phyloP scores from a whole-genome alignment of 2,113 vertebrate species.

The Takifugu bimaculatus region DNA sequence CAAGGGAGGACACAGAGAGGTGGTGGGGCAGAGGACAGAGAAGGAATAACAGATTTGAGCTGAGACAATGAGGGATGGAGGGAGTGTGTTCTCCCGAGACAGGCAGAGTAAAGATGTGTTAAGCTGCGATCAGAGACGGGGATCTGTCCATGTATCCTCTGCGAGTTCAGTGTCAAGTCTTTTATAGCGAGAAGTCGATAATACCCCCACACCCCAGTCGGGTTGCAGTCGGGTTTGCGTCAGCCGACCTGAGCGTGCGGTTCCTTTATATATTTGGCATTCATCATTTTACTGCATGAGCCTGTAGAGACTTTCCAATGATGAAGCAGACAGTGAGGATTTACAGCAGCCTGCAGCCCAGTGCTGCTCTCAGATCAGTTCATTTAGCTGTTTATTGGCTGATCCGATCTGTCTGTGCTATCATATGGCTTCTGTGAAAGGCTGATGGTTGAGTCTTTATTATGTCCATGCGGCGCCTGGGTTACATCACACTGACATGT shows the following conservation, averaged over 20 bases:
- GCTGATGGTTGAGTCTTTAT: constrained; percentile 18
- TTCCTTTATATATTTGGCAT: background rate
- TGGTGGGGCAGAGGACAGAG: background rate
- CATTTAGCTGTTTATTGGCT: too few species aligned
- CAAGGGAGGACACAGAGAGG: constrained; percentile 11
- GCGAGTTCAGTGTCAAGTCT: constrained; percentile 39
- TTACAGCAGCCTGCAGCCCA: too few species aligned
- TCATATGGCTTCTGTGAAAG: background rate
- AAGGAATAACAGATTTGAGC: constrained; percentile 17
- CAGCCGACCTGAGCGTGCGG: background rate
- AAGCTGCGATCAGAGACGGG: constrained; percentile 55
- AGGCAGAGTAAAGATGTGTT: constrained; percentile 44
- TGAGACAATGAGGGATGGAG: background rate
- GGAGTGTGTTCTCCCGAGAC: constrained; percentile 31
- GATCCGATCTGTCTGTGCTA: too few species aligned
- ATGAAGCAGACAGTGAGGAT: background rate
- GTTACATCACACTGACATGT: constrained; percentile 46
- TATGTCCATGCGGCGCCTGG: constrained; percentile 24
- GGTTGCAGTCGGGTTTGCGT: background rate
- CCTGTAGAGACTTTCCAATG: too few species aligned
- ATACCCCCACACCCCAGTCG: background rate
- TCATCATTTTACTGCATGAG: too few species aligned
- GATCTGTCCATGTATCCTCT: constrained; percentile 45
- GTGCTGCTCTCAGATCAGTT: too few species aligned
- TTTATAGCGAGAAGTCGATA: constrained; percentile 39